Evolutionary conservation across 2,797 vertebrate species (phyloP), one percentile per base, ranked within the genome.

Genomic region (Danio tinwini): DNA sequence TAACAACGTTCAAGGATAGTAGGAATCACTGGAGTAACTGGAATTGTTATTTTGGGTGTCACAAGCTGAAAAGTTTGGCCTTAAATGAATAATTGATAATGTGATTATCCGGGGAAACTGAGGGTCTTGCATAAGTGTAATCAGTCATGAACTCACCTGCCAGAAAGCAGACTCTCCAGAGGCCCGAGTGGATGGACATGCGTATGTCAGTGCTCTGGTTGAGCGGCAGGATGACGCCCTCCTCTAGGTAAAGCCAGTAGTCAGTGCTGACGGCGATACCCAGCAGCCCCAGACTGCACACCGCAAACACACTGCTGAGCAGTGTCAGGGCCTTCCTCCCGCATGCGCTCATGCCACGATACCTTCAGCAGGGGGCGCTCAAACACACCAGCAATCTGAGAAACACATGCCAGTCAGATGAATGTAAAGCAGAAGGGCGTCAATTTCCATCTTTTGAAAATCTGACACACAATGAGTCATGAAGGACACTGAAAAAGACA

Each of bases 161-260:
- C 68, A 98, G 87, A 81, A 98, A 98, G 89, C 98, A 99, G 89
- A 98, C 96, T 62, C 97, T 93, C 98, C 97, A 98, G 62, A 98
- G 95, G 58, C 96, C 98, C 0, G 96, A 98, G 92, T 98, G 98
- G 77, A 99, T 94, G 0, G 96, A 95, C 91, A 96, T 94, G 85
- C 94, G 96, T 90, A 96, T 89, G 89, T 97, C 95, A 0, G 88
- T 91, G 62, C 93, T 96, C 93, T 98, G 97, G 93, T 99, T 99
- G 21, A 97, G 95, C n/a, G 96, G 96, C 50, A 97, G 92, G 85
- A 97, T 92, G 86, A 96, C 91, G 0, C 96, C 96, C 65, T 98
- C 97, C 85, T 99, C 97, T 92, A 98, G 92, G 92, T 98, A 98
- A 55, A 99, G 95, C 97, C 97, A 99, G 91, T 98, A 98, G 93